phyloP scores from a whole-genome alignment of 2,797 vertebrate species.

The Clarias platycephalus region DNA sequence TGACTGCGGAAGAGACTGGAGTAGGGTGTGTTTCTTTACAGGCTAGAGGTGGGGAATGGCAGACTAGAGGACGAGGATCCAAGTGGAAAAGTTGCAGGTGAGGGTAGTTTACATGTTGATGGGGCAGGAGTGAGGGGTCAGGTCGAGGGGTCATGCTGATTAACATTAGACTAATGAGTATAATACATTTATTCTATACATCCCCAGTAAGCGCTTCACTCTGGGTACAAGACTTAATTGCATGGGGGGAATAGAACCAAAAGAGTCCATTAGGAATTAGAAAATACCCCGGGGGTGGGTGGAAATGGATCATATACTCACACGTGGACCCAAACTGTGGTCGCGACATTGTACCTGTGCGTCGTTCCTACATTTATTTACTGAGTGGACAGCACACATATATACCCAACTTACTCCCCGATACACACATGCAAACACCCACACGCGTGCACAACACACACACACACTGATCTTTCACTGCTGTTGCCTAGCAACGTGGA shows the following conservation, averaged over 20 bases:
- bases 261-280: neutral
- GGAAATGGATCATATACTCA: neutral
- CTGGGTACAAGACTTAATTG: neutral
- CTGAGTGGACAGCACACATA: conserved; percentile 48
- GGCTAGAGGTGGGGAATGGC: neutral
- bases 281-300: neutral
- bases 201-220: neutral
- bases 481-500: conserved; percentile 80
- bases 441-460: conserved; percentile 35
- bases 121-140: neutral
- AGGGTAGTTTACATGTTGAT: neutral
- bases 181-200: neutral
- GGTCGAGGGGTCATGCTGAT: neutral
- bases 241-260: neutral
- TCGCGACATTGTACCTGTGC: neutral
- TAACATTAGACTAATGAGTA: neutral
- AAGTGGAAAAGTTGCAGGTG: neutral
- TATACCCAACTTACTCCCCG: conserved; percentile 23
- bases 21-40: neutral
- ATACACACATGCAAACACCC: conserved; percentile 31
- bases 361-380: neutral
- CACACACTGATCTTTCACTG: conserved; percentile 70
- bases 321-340: neutral
- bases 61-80: neutral
- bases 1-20: too few species aligned